These are phyloP conservation scores for Drosophila prolongata DNA, from an alignment of 2,888 invertebrate species.

Conservation along the genomic window DNA sequence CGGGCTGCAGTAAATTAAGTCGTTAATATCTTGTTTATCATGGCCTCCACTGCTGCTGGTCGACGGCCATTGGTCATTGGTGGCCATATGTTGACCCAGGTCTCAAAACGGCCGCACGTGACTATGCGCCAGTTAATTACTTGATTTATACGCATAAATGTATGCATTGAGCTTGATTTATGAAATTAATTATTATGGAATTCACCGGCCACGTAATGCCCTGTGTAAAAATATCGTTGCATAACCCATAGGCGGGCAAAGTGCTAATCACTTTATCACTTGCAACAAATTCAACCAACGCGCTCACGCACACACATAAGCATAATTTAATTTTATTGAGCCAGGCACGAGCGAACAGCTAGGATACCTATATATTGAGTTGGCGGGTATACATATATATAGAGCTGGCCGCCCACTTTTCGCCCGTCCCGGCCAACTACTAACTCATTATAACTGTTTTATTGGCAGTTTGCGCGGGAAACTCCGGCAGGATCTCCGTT, in stretches of 20 bases:
- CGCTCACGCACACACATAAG: conserved; percentile 24
- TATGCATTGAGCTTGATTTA: conserved; percentile 71
- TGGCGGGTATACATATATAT: not conserved
- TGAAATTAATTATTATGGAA: conserved; percentile 74
- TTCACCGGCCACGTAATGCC: conserved; percentile 45
- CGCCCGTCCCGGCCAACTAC: conserved; percentile 38
- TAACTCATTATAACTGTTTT: conserved; percentile 78
- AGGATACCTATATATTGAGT: conserved; percentile 9
- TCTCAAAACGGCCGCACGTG: conserved; percentile 17
- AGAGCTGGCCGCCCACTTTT: conserved; percentile 11
- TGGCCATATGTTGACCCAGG: conserved; percentile 54
- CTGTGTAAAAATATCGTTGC: conserved; percentile 61
- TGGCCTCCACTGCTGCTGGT: conserved; percentile 29
- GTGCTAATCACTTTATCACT: conserved; percentile 57
- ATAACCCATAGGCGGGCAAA: conserved; percentile 40
- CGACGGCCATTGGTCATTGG: conserved; percentile 2
- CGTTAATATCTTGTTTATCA: conserved; percentile 80
- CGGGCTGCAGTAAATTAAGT: conserved; percentile 76
- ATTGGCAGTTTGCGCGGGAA: conserved; percentile 54
- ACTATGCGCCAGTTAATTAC: conserved; percentile 73
- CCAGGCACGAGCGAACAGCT: conserved; percentile 44
- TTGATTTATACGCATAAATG: conserved; percentile 74
- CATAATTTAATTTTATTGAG: conserved; percentile 64
- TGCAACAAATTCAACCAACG: conserved; percentile 41
- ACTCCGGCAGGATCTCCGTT: conserved; percentile 17